Evolutionary conservation across 2,888 invertebrate genomes (phyloP).

Genomic region (Epinotia ramella): DNA sequence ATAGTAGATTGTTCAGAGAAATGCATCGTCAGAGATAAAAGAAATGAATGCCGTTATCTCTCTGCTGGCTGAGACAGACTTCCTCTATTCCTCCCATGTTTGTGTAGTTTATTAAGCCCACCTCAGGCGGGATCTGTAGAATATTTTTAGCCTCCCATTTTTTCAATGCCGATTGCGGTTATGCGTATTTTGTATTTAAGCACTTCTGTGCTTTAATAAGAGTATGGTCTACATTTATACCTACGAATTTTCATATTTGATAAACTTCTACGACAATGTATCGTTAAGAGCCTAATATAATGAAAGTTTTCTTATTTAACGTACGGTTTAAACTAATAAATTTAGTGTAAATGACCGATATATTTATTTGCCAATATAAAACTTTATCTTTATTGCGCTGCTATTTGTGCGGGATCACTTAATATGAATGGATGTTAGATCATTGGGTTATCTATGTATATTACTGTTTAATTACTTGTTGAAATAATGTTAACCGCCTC

Average conservation of each 20-base stretch:
- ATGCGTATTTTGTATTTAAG: conserved; percentile 6
- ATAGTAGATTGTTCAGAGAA: conserved; percentile 2
- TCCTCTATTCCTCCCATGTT: conserved; percentile 43
- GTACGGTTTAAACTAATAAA: no score
- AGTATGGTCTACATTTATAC: background rate
- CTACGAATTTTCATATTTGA: background rate
- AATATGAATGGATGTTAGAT: background rate
- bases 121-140: conserved; percentile 25
- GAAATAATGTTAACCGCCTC: background rate
- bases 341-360: background rate
- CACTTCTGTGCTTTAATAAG: background rate
- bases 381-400: no score
- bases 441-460: background rate
- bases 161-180: conserved; percentile 29
- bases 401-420: no score
- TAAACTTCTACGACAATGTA: background rate
- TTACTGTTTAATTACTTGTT: background rate
- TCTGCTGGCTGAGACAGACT: conserved; percentile 24
- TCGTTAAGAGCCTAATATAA: background rate
- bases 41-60: conserved; percentile 36
- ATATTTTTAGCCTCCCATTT: conserved; percentile 34
- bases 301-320: no score
- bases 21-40: conserved; percentile 33
- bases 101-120: conserved; percentile 43
- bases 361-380: background rate